Evolutionary conservation across 35 echinoderm and acorn worm species (phyloP).

Genomic region (Ptychodera flava): DNA sequence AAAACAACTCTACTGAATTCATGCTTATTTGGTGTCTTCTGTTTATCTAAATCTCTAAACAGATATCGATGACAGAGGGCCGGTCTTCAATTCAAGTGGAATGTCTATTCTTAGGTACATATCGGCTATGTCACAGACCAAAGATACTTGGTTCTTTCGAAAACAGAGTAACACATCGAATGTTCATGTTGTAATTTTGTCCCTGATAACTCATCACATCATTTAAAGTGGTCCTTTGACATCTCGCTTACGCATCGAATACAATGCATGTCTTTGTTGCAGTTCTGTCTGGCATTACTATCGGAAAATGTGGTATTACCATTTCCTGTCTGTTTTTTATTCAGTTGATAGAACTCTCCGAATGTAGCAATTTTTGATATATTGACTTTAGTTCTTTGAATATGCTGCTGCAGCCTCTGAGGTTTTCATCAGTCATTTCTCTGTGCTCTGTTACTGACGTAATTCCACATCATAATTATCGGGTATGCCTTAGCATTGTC

Average conservation of each 20-base stretch:
- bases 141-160: constrained; percentile 21
- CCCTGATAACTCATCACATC: no score
- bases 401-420: constrained; percentile 2
- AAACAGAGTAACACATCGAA: constrained; percentile 25
- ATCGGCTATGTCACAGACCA: constrained; percentile 35
- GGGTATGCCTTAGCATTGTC: no score
- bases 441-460: constrained; percentile 1
- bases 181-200: no score
- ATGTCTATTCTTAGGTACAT: constrained; percentile 32
- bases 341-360: not conserved
- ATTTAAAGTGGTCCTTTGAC: no score
- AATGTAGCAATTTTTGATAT: constrained; percentile 14
- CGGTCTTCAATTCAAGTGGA: not conserved
- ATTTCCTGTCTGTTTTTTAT: not conserved
- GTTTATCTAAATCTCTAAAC: no score
- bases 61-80: no score
- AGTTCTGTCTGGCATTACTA: not conserved
- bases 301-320: not conserved
- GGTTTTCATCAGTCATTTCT: constrained; percentile 5
- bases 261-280: constrained; percentile 5
- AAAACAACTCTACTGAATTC: no score
- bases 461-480: constrained; percentile 7
- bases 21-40: no score
- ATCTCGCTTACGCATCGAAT: constrained; percentile 7
- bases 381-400: not conserved